A percentile compares a stretch with the other conserved stretches of the same genome.
phyloP scores from a whole-genome alignment of 1,140 invertebrate species.

The Orchestia grillus region DNA sequence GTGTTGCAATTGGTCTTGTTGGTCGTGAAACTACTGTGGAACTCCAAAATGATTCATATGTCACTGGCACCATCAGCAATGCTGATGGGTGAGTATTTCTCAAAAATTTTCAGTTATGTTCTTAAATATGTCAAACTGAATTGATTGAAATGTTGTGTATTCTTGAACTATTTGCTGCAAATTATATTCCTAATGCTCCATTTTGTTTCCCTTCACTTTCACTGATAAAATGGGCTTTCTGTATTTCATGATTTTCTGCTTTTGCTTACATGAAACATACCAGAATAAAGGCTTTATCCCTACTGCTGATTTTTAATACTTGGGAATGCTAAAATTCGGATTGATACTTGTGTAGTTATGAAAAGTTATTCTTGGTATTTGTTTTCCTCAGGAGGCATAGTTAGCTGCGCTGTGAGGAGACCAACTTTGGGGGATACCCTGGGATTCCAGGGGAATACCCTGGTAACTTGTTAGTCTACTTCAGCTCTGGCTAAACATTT shows the following conservation, averaged over 20 bases:
- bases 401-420: no score
- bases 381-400: no score
- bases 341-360: no score
- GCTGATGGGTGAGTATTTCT: slow-evolving; percentile 60
- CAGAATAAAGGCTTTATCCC: not conserved
- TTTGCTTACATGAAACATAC: not conserved
- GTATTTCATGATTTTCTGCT: not conserved
- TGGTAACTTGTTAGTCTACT: no score
- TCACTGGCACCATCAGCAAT: slow-evolving; percentile 49
- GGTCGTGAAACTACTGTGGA: slow-evolving; percentile 61
- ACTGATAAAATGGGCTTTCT: not conserved
- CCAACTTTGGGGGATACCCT: no score
- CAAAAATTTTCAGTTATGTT: no score
- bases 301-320: no score
- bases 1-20: slow-evolving; percentile 59
- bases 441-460: no score
- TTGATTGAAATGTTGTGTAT: not conserved
- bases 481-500: no score
- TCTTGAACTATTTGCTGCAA: not conserved
- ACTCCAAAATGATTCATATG: slow-evolving; percentile 63
- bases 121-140: not conserved
- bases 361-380: no score
- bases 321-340: no score
- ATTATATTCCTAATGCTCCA: not conserved
- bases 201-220: not conserved